These are phyloP conservation scores for Glyphotaelius pellucidus DNA, from an alignment of 2,888 invertebrate genomes.

Conservation along the genomic window DNA sequence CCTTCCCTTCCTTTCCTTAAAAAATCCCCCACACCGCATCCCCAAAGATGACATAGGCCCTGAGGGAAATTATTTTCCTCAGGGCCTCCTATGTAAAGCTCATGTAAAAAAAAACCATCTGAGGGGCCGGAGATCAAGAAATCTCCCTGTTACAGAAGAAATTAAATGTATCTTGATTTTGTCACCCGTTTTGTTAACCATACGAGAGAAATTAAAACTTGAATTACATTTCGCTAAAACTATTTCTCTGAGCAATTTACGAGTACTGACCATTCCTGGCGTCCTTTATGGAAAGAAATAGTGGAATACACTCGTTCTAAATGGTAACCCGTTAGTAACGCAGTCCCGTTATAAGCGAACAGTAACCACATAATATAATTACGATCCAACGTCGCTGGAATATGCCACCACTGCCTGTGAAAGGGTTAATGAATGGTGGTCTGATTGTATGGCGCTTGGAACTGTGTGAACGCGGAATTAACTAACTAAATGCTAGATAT, in stretches of 20 bases:
- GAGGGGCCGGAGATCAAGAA: not conserved
- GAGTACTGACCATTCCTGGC: not conserved
- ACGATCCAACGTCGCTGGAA: not conserved
- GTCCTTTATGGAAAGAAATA: not conserved
- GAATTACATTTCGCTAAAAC: not conserved
- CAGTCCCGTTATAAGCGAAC: not conserved
- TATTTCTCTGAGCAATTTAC: not conserved
- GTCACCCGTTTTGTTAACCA: not conserved
- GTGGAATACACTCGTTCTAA: not conserved
- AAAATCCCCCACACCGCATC: too few species aligned
- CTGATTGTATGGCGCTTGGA: not conserved
- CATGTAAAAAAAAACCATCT: too few species aligned
- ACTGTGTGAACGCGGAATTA: not conserved
- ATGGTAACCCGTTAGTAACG: not conserved
- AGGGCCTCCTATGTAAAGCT: too few species aligned
- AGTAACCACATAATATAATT: not conserved
- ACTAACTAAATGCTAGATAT: not conserved
- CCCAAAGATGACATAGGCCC: too few species aligned
- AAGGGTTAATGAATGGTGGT: conserved; percentile 29
- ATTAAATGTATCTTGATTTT: not conserved
- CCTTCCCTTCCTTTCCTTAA: too few species aligned
- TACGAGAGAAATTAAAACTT: not conserved
- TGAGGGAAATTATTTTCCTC: too few species aligned
- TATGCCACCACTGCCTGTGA: not conserved
- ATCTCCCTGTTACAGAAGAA: not conserved